Percentiles rank a stretch among this genome's conserved stretches.
Conservation (phyloP, 2,113 vertebrate species). For the Campylomormyrus numenius region DNA sequence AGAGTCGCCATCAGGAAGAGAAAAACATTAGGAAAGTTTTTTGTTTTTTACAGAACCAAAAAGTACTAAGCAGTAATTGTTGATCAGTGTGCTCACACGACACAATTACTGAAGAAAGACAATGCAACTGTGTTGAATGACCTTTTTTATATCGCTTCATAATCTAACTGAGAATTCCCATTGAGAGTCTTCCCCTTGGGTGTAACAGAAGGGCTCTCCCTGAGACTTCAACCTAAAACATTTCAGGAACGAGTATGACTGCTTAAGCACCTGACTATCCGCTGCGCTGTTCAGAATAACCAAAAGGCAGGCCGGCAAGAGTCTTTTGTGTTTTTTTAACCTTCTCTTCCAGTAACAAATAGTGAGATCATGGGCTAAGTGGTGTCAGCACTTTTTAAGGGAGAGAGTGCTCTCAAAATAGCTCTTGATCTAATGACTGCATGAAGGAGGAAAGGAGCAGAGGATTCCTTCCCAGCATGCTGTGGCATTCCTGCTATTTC, state of each 20-base stretch:
- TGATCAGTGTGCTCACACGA: not conserved
- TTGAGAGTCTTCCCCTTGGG: not conserved
- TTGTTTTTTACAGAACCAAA: not conserved
- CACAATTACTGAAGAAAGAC: not conserved
- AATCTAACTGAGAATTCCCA: not conserved
- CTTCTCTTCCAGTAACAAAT: constrained; percentile 19
- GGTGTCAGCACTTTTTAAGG: constrained; percentile 29
- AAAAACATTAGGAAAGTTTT: constrained; percentile 38
- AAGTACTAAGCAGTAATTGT: not conserved
- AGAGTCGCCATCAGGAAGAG: constrained; percentile 55
- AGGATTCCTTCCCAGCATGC: constrained; percentile 18
- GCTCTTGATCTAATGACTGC: constrained; percentile 24
- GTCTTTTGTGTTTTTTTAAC: constrained; percentile 11
- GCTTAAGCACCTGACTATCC: not conserved
- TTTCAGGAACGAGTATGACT: not conserved
- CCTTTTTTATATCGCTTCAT: not conserved
- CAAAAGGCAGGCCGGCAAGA: not conserved
- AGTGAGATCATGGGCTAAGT: constrained; percentile 33
- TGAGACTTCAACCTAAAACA: not conserved
- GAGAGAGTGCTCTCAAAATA: constrained; percentile 31
- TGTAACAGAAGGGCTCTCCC: not conserved
- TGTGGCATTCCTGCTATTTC: constrained; percentile 39
- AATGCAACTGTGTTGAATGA: not conserved
- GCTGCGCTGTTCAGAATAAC: not conserved
- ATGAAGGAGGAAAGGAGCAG: not conserved